Evolutionary conservation across 2,888 invertebrate species (phyloP), one percentile per base, ranked within the genome.

Genomic region (Geotrupes spiniger): DNA sequence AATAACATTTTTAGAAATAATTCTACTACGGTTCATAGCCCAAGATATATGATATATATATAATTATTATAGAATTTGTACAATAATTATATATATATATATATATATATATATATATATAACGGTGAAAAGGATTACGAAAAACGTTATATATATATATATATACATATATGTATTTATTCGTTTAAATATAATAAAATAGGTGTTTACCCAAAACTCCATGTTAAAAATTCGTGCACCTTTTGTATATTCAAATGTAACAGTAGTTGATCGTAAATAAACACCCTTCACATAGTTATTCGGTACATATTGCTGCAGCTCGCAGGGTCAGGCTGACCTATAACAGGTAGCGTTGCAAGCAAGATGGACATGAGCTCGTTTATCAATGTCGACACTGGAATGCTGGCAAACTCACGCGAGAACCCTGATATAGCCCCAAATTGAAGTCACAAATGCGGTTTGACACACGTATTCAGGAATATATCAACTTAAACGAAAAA

Each of bases 181-280:
- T n/a, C n/a, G n/a, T n/a, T n/a, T n/a, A n/a, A n/a, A n/a, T n/a
- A n/a, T n/a, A n/a, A n/a, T n/a, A n/a, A n/a, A n/a, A n/a, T n/a
- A n/a, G n/a, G n/a, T n/a, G n/a, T n/a, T n/a, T n/a, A n/a, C n/a
- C n/a, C 21, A 21, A 48, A 49, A 50, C 49, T 50, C n/a, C n/a
- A n/a, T n/a, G 21, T 3, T 21, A 21, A 21, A 21, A 21, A 21
- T 6, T 21, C 21, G 6, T 21, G 57, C 52, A 60, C 53, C 55
- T 62, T 62, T 61, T n/a, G n/a, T n/a, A 59, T 62, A 61, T 61
- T 62, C 61, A 58, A 60, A 61, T 61, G 59, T 60, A 59, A 60
- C 61, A 61, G 58, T 57, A 61, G 54, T 53, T 60, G 61, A 59
- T 63, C 61, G 61, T 63, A 63, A 63, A 63, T 63, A 63, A 61